Percentiles rank a stretch among this genome's conserved stretches.
phyloP scores from a whole-genome alignment of 2,888 invertebrate genomes.

The Pollenia labialis region DNA sequence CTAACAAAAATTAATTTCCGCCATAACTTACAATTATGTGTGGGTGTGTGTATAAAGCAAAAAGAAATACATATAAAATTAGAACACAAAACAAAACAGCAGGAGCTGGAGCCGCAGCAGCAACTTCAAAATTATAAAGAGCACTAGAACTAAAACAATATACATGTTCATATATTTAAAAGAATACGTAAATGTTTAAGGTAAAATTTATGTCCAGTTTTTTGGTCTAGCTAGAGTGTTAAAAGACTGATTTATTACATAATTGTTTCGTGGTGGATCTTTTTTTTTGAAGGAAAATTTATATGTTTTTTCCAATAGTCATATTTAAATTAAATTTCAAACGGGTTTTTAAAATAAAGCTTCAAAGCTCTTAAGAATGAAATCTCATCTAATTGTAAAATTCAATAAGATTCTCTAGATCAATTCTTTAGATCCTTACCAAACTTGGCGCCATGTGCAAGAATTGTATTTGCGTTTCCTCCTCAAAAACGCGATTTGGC shows the following conservation, averaged over 20 bases:
- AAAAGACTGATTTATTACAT: neutral
- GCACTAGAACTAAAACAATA: neutral
- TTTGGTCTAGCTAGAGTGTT: neutral
- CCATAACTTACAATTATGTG: conserved; percentile 60
- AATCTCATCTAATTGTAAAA: too few species aligned
- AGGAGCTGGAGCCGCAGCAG: conserved; percentile 7
- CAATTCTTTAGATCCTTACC: too few species aligned
- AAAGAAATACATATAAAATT: neutral
- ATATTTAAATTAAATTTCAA: too few species aligned
- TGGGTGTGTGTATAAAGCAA: neutral
- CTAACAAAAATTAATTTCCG: conserved; percentile 67
- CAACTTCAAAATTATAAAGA: conserved; percentile 29
- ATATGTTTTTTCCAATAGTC: too few species aligned
- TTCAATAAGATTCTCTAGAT: too few species aligned
- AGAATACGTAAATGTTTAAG: conserved; percentile 27
- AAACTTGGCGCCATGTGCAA: too few species aligned
- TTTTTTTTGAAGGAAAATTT: too few species aligned
- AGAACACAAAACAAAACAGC: neutral
- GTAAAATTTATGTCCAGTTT: conserved; percentile 12
- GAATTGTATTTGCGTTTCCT: too few species aligned
- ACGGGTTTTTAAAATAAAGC: too few species aligned
- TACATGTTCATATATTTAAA: neutral
- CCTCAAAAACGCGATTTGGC: too few species aligned
- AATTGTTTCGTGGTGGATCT: too few species aligned
- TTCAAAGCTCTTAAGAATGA: too few species aligned